Base-by-base conservation (phyloP, 2,113 vertebrate species). In the Coracopsis vasa region DNA sequence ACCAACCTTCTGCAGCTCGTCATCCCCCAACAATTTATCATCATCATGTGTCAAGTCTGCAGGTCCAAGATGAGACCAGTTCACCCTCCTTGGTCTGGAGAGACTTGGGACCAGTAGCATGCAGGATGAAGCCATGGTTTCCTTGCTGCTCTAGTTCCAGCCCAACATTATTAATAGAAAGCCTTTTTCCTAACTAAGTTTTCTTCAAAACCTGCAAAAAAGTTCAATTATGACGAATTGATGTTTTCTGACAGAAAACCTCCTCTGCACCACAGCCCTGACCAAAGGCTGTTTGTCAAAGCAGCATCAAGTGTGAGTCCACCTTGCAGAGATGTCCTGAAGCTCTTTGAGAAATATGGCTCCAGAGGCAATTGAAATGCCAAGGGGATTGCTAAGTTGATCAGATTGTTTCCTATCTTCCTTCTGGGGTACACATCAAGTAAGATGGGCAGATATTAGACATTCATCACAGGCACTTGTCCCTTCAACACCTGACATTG, bases 381-480 rank as follows among this genome's bases (percentile, higher is more conserved):
- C 92, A 83, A 58, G 35, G 58, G 51, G 71, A 50, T 7, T 1
- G 3, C 50, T 18, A 31, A 86, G 56, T 7, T 23, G 62, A 70
- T 86, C 50, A 12, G 1, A 16, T 12, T 45, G 60, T 37, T 50
- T 91, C 60, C 85, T 9, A 33, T 6, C 33, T 31, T 75, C 54
- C 69, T 93, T 50, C n/a, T 37, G 88, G 83, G 92, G 73, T 10
- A 28, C 24, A 8, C 14, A 64, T 53, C 71, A 16, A 50, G 73
- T 65, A 90, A 93, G 88, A 93, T 37, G 62, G 86, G 92, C 90
- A 94, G 60, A 28, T 90, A 95, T 69, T 95, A 95, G 80, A 91
- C 66, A 56, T 94, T 94, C 51, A 85, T 86, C 74, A 71, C 86
- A 83, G 58, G 67, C 67, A 48, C 65, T 88, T 84, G 82, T 84